These are phyloP conservation scores for Eudyptes chrysolophus DNA, from an alignment of 2,113 vertebrate genomes.

Conservation along the genomic window DNA sequence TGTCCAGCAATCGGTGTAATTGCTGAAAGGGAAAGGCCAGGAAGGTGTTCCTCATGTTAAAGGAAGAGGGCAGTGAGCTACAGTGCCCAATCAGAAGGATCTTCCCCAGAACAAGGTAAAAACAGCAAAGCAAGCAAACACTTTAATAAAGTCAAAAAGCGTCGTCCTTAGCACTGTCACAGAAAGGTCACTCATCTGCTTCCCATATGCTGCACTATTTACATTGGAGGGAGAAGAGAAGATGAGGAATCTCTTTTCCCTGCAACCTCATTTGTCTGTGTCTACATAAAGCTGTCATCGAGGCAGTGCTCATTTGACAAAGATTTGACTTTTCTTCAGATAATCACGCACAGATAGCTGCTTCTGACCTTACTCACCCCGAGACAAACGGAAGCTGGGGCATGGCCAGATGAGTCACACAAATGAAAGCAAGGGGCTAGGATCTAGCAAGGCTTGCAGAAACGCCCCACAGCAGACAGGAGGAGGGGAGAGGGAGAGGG, in stretches of 20 bases:
- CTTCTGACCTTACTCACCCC: neutral
- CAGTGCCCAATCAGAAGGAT: neutral
- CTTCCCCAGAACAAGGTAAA: neutral
- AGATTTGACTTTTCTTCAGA: neutral
- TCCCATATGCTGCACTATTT: neutral
- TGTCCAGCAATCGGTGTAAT: rapidly evolving
- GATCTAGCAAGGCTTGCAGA: neutral
- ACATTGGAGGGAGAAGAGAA: neutral
- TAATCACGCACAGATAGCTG: neutral
- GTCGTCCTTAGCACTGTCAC: neutral
- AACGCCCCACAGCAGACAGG: neutral
- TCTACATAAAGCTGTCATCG: neutral
- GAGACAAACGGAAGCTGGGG: neutral
- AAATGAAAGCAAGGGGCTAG: neutral
- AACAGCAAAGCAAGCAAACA: neutral
- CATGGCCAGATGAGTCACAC: neutral
- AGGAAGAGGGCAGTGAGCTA: neutral
- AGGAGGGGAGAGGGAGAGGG: neutral
- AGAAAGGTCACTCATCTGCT: neutral
- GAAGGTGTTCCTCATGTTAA: neutral
- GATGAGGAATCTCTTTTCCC: neutral
- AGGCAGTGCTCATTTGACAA: neutral
- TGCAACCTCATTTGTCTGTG: neutral
- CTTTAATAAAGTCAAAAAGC: neutral
- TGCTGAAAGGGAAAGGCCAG: neutral